Evolutionary conservation across 2,888 invertebrate genomes (phyloP), one percentile per base, ranked within the genome.

Genomic region (Platerodrilus igneus): DNA sequence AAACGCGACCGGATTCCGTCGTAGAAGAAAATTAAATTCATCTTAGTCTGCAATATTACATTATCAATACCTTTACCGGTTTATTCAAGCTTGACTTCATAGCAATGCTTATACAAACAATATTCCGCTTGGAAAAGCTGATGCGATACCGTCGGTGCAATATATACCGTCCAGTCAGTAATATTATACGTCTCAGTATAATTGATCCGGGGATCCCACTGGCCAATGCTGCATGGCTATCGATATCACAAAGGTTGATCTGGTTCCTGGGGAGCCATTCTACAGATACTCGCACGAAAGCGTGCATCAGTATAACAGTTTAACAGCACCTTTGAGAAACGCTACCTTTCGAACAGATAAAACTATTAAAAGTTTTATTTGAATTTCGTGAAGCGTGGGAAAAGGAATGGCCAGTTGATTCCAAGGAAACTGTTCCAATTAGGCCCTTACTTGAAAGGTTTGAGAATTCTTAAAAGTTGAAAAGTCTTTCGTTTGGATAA

Each of bases 181-280:
- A 38, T 41, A 40, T 37, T 37, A 41, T 33, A 41, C 37, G 38
- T 34, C 38, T 41, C 22, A 32, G 29, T 47, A 47, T 49, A 49
- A 49, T 47, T 47, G 50, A 48, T 47, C 47, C 35, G 40, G 37
- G n/a, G n/a, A 27, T 45, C 40, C 43, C 42, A 36, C 17, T 26
- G 41, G 47, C 36, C 47, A 32, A 37, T 32, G 36, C 33, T 30
- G 31, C 31, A 25, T 19, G 20, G 38, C 35, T 44, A 44, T 44
- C 37, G 40, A 44, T 44, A 44, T 44, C 41, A 41, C 43, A 47
- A 45, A 50, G 47, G 48, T 47, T 43, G 44, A 39, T 41, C 37
- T 39, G 54, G 56, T 59, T 61, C 55, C 64, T 51, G 53, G 66
- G 61, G 64, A 62, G 60, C 63, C 64, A 63, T 67, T 65, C 53